A percentile compares a stretch with the other conserved stretches of the same genome.
Evolutionary conservation across 2,113 vertebrate genomes (phyloP).

Genomic region (Gobiocypris rarus): DNA sequence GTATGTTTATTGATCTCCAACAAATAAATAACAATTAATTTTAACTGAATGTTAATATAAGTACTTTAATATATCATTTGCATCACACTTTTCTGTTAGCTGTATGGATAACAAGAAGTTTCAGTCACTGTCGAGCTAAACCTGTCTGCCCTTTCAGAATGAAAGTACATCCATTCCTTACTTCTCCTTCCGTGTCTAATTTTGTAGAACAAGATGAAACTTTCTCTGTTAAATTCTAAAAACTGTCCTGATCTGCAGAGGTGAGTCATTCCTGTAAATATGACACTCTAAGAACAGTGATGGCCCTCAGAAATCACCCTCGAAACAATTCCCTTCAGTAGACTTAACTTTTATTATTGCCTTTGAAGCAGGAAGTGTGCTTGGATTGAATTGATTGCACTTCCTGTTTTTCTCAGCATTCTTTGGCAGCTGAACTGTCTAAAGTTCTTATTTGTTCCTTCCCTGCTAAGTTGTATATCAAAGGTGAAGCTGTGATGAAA

Average conservation of each 20-base stretch:
- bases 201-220: neutral
- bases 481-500: constrained; percentile 59
- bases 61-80: no score
- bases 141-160: neutral
- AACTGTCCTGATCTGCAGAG: neutral
- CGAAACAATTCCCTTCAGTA: neutral
- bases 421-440: constrained; percentile 48
- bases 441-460: constrained; percentile 58
- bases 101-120: constrained; percentile 21
- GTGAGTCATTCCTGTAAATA: neutral
- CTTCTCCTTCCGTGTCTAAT: constrained; percentile 20
- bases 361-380: constrained; percentile 62
- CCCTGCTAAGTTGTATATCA: constrained; percentile 51
- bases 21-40: no score
- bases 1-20: no score
- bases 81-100: neutral
- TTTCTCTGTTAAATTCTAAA: neutral
- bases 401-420: constrained; percentile 68
- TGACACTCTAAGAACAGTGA: neutral
- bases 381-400: constrained; percentile 60
- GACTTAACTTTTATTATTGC: neutral
- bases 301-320: neutral
- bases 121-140: constrained; percentile 5
- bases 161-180: neutral
- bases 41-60: no score